Evolutionary conservation across 2,888 invertebrate species (phyloP), one percentile per base, ranked within the genome.

Genomic region (Thecophora atra): DNA sequence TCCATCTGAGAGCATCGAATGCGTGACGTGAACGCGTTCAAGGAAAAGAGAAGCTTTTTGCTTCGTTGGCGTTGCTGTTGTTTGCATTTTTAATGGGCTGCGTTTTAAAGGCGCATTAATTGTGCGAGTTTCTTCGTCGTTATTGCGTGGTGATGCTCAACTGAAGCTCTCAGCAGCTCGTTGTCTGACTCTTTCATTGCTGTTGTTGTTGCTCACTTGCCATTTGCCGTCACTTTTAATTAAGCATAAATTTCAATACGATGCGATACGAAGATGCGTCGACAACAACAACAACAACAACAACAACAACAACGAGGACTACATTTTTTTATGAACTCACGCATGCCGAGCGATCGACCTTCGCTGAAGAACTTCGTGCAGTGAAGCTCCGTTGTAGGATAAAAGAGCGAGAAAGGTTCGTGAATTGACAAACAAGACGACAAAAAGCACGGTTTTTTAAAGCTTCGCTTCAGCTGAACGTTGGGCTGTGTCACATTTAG

Each of bases 211-310:
- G 37, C 11, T 6, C 37, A 37, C 37, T 37, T 72, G 51, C 72
- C 73, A 72, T 74, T 77, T 79, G 79, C 83, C 28, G 83, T 83
- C 83, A 80, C 79, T 83, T 83, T 83, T 83, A 83, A 83, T 83
- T 83, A 83, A 81, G 84, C 83, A 83, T 84, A 84, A 83, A 83
- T 83, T 83, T 83, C 82, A 81, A 82, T 83, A 81, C 78, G 37
- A 37, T 77, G 78, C 82, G 83, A 83, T 84, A 81, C 7, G 37
- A 70, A 69, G 62, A 52, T 70, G 70, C 70, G 70, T 70, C 56
- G 60, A 1, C 37, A 37, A 37, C 37, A 37, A 37, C 37, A 37
- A 37, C 37, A 30, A 30, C 30, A 30, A 30, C 8, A 30, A 30
- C 30, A 30, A 8, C 30, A 30, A 30, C 30, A 30, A 4, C 30